These are phyloP conservation scores for Megalonaias nervosa DNA, from an alignment of 1,140 invertebrate genomes.

Conservation along the genomic window DNA sequence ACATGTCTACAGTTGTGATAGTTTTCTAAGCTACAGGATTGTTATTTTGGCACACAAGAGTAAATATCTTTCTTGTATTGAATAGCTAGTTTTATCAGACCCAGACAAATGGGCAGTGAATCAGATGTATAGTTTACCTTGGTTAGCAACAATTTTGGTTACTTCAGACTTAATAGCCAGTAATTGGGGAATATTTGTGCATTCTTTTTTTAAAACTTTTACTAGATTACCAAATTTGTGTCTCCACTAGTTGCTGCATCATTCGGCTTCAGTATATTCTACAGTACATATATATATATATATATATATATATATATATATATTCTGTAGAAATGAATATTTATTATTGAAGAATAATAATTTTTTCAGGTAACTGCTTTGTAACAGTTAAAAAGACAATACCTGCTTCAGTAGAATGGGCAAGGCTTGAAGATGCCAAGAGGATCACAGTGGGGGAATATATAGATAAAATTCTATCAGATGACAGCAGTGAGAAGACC, in stretches of 20 bases:
- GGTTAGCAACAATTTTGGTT: background rate
- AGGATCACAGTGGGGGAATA: slow-evolving; percentile 45
- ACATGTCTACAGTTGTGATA: no score
- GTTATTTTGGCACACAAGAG: no score
- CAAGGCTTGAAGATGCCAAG: slow-evolving; percentile 50
- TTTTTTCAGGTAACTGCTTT: slow-evolving; percentile 42
- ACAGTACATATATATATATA: no score
- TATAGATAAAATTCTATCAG: slow-evolving; percentile 33
- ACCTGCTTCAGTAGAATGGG: slow-evolving; percentile 55
- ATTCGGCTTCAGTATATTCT: no score
- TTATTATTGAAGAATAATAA: background rate
- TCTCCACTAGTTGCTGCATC: background rate
- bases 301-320: background rate
- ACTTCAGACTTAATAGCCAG: background rate
- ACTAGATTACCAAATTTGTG: background rate
- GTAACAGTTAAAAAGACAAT: slow-evolving; percentile 50
- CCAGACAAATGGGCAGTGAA: no score
- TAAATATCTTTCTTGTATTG: no score
- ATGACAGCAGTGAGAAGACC: slow-evolving; percentile 11
- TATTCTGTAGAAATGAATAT: background rate
- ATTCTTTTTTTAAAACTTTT: background rate
- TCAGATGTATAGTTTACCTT: no score
- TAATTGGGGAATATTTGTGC: background rate
- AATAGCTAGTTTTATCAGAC: no score
- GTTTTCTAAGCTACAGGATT: no score